Conservation (phyloP, 30 jellyfish, hydroid and myxozoan genomes). For the Aurelia coerulea region DNA sequence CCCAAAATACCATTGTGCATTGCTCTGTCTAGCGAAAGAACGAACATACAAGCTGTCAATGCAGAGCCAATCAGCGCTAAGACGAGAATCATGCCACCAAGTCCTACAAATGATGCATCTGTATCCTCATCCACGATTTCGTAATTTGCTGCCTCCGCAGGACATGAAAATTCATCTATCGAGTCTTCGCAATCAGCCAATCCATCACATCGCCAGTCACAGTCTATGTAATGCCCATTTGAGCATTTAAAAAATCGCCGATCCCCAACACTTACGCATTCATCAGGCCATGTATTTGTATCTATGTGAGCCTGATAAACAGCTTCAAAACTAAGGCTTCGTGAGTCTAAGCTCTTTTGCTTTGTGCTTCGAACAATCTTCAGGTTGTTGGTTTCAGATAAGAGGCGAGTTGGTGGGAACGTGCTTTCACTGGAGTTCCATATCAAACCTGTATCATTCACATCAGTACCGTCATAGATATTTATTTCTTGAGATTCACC, state of each 20-base stretch:
- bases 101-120: neutral
- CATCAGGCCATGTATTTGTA: slow-evolving; percentile 13
- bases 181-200: slow-evolving; percentile 83
- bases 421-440: slow-evolving; percentile 38
- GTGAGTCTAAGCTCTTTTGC: neutral
- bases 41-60: slow-evolving; percentile 9
- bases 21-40: neutral
- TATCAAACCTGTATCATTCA: slow-evolving; percentile 2
- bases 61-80: slow-evolving; percentile 22
- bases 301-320: slow-evolving; percentile 66
- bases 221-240: slow-evolving; percentile 81
- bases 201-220: slow-evolving; percentile 82
- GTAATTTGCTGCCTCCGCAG: neutral
- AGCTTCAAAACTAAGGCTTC: slow-evolving; percentile 47
- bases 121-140: slow-evolving; percentile 12
- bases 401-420: slow-evolving; percentile 50
- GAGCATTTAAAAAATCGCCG: slow-evolving; percentile 72
- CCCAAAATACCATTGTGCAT: neutral
- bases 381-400: slow-evolving; percentile 18
- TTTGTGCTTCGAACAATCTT: slow-evolving; percentile 37
- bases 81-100: neutral
- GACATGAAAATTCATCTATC: slow-evolving; percentile 69
- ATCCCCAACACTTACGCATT: slow-evolving; percentile 60
- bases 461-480: slow-evolving; percentile 34
- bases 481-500: slow-evolving; percentile 35